Base-by-base conservation (phyloP, 2,888 invertebrate genomes). In the Coelopa pilipes region DNA sequence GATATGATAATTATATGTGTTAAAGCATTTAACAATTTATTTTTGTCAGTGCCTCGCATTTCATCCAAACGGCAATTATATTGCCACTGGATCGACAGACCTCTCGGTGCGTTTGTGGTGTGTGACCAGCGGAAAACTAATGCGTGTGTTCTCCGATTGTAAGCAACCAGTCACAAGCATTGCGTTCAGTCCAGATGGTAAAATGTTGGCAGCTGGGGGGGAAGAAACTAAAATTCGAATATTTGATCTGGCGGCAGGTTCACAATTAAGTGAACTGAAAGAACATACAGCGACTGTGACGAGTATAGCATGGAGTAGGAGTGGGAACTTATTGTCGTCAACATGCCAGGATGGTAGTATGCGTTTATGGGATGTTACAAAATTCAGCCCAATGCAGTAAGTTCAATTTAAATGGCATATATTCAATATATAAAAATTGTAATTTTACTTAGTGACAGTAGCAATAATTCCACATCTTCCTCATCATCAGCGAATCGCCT, bases 71-170 rank as follows among this genome's bases (percentile, higher is more conserved):
- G 93, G 94, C 79, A 92, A 93, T 80, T 97, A 98, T 86, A 84
- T 97, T 79, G 96, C 96, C 53, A 95, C 96, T 0, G 97, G 96
- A 12, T 95, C 97, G 1, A 91, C 93, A n/a, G 98, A 98, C 89
- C 93, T 93, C 84, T 94, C 93, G 55, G 92, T 97, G 66, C 91
- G 97, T 49, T 88, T 98, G 81, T 98, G 97, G 97, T 93, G 92
- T 79, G 91, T 95, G 70, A 92, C 93, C 76, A 94, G 94, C 83
- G 96, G 94, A 13, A 92, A 92, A 79, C 89, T 95, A 68, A 92
- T 96, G 77, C 90, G 98, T 71, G 91, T 97, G 57, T 92, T 96
- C 78, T 90, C 92, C 62, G 96, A 94, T 12, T 93, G 95, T 80
- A 91, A 93, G 79, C 93, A 92, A 46, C 90, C 92, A 1, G 90